Base-by-base conservation (phyloP, 2,113 vertebrate species). In the Lagopus leucura region DNA sequence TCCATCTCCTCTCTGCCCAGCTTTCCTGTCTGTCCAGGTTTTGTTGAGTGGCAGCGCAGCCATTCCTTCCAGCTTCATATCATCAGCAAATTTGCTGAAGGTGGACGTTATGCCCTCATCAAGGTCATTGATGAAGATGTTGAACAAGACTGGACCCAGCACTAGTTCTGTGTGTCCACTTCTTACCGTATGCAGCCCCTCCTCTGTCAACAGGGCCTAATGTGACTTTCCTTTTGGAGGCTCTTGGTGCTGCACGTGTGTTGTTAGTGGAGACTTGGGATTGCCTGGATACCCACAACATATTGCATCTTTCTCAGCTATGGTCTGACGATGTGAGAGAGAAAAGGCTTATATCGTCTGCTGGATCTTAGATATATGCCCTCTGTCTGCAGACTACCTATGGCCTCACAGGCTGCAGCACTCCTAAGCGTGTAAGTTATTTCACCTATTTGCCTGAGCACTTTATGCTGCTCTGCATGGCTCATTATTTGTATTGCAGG, bases 381-480 rank as follows among this genome's bases (percentile, higher is more conserved):
- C 57, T 40, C 48, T 89, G 73, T 57, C 91, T 75, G 34, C 64
- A 86, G 32, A 20, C 87, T 72, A 61, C 87, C 13, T 71, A 84
- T 72, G 61, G 66, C 71, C 74, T 93, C 19, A 0, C 52, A 50
- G 70, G 24, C 81, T 89, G 89, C 93, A 82, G 89, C 70, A 6
- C 61, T 94, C 73, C 48, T 40, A 70, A 86, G 70, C 1, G 0
- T 8, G 81, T 86, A 52, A 92, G 25, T 89, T 84, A 92, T 92
- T 86, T 82, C 84, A 36, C 42, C 55, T 55, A 6, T 60, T 94
- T 93, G 52, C 73, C 70, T 27, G 19, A 65, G 61, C 82, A 64
- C 76, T 95, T 81, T 50, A 28, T 88, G 47, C 52, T 70, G 65
- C 73, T 93, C 88, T 78, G 79, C 57, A 57, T 40, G 72, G 48